Base-by-base conservation (phyloP, 2,113 vertebrate genomes). In the Acanthisitta chloris region DNA sequence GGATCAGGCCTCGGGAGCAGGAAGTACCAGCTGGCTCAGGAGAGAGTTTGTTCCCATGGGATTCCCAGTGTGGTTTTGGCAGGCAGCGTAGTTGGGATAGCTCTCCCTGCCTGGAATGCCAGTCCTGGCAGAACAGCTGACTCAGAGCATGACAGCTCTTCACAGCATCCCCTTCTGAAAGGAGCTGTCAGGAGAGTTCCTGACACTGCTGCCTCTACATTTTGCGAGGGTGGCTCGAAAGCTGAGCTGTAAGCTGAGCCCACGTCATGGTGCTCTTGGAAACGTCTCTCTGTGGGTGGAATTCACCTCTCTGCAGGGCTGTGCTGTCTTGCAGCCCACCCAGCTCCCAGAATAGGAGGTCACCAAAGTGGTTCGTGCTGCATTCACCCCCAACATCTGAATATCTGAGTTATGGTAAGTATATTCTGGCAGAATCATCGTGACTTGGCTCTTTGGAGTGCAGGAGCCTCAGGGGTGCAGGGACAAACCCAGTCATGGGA, bases 1-100 rank as follows among this genome's bases (percentile, higher is more conserved):
- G 96, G 95, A 97, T 95, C 52, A n/a, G 94, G 86, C 94, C 95
- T 87, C 17, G 0, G 84, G 90, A 95, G 91, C 78, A 92, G 92
- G 94, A 91, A 97, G 94, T 17, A 91, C 78, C 93, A 87, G 82
- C 74, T 78, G 83, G 84, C 79, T 31, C 16, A 16, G 89, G 87
- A 33, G 55, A 91, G 58, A 62, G 58, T 59, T 14, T 2, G 26
- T 45, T 87, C 86, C 82, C 86, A 14, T 74, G 91, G 61, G 90
- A 72, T 78, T 36, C 93, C 82, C 83, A 29, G 77, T 19, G 86
- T 8, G 83, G 80, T 54, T 85, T 95, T 80, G 67, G 84, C 87
- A 85, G 78, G 80, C 87, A 9, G 81, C 61, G 4, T 7, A 20
- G 58, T 25, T 88, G 64, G 93, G 72, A 89, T 92, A 34, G 85